Base-by-base conservation (phyloP, 1,140 invertebrate species). In the Tenebrio molitor region DNA sequence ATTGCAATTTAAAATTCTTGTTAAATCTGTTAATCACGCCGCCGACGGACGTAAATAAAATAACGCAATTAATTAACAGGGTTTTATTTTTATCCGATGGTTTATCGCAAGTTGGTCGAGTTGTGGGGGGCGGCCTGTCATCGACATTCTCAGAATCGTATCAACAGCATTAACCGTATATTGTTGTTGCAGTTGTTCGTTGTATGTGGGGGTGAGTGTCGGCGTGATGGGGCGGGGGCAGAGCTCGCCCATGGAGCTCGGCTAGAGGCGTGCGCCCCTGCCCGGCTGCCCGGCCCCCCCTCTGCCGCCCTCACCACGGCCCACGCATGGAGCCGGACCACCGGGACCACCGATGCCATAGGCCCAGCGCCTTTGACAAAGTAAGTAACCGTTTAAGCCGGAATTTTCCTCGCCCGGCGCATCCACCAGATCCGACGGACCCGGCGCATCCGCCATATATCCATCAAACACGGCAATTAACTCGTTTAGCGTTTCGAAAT, bases 281-380 rank as follows among this genome's bases (percentile, higher is more conserved):
- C 77, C 79, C 83, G 84, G 79, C 80, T 78, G 78, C 78, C 82
- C 80, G 83, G 83, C 80, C 83, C 82, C 84, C 82, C 83, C 84
- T 82, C 83, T 83, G 82, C 82, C 81, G 79, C 80, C 81, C 82
- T 82, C 81, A 83, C 83, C 85, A 85, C 80, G 80, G 77, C 78
- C 79, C 77, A 79, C 81, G 71, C 79, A 85, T 85, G 88, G 88
- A 89, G 83, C 85, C 85, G 84, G 83, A 79, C 53, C 75, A 85
- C 82, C 85, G 87, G 83, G 86, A 87, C 82, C 86, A 87, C 72
- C 75, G 75, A 81, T 84, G 87, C 83, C 86, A 88, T 83, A 86
- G 88, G 86, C 88, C 88, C 78, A 84, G 87, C 76, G 88, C 87
- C 84, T 89, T 89, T 85, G 87, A 89, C 86, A 89, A 89, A 87